Percentiles rank a stretch among this genome's conserved stretches.
phyloP scores from a whole-genome alignment of 2,113 vertebrate genomes.

The Varanus komodoensis region DNA sequence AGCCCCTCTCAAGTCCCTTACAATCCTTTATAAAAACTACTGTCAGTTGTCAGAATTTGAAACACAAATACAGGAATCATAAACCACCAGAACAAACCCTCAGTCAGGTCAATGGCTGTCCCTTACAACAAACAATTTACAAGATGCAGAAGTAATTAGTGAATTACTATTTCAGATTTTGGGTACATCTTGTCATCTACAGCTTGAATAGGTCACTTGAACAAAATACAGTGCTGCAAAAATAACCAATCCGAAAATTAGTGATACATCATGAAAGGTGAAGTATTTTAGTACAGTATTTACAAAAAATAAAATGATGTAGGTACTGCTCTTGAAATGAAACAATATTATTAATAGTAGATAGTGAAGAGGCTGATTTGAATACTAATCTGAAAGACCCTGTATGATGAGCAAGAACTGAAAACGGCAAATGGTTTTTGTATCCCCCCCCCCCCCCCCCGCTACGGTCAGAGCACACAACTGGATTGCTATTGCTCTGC shows the following conservation, averaged over 20 bases:
- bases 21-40: neutral
- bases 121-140: neutral
- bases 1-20: neutral
- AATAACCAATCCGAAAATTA: neutral
- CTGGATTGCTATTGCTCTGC: neutral
- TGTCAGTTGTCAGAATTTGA: neutral
- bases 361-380: constrained; percentile 21
- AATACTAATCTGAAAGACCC: constrained; percentile 27
- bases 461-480: neutral
- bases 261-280: neutral
- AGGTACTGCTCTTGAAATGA: constrained; percentile 21
- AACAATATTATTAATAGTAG: constrained; percentile 8
- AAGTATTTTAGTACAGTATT: neutral
- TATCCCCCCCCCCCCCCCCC: too few species aligned
- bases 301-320: neutral
- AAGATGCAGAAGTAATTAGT: neutral
- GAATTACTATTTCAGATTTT: neutral
- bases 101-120: neutral
- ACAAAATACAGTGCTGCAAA: neutral
- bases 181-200: neutral
- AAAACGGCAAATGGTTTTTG: neutral
- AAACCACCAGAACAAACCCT: neutral
- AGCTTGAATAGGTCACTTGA: neutral
- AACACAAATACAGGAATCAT: neutral
- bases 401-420: constrained; percentile 25